Evolutionary conservation across 1,140 invertebrate species (phyloP).

Genomic region (Saccostrea echinata): DNA sequence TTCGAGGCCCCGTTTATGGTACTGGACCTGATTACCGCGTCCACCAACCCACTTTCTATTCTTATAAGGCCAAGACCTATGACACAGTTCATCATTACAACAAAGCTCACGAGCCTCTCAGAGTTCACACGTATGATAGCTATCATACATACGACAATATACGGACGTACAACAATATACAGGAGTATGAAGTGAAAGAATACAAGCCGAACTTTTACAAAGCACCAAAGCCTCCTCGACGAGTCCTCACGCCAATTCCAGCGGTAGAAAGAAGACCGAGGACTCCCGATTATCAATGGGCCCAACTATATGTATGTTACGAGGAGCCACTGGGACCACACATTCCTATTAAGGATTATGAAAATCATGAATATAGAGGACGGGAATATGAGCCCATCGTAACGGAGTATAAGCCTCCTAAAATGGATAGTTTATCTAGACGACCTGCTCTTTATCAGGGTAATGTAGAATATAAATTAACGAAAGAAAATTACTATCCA

Average conservation of each 20-base stretch:
- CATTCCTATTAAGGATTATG: not conserved
- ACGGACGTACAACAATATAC: not conserved
- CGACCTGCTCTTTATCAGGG: not conserved
- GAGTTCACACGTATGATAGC: not conserved
- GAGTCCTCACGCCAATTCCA: not conserved
- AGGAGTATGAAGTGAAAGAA: slow-evolving; percentile 2
- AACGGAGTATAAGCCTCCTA: not conserved
- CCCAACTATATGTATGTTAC: not conserved
- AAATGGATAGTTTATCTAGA: not conserved
- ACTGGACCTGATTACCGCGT: not conserved
- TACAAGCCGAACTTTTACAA: not conserved
- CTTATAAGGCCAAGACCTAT: not conserved
- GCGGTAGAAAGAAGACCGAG: not conserved
- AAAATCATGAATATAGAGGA: not conserved
- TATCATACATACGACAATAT: not conserved
- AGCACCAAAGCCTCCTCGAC: not conserved
- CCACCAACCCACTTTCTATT: not conserved
- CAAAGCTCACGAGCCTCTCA: slow-evolving; percentile 2
- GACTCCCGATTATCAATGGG: slow-evolving; percentile 7
- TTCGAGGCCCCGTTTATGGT: not conserved
- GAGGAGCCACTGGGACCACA: not conserved
- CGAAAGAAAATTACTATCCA: slow-evolving; percentile 1
- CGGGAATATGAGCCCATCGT: not conserved
- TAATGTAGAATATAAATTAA: slow-evolving; percentile 17
- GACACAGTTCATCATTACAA: not conserved